A percentile compares a stretch with the other conserved stretches of the same genome.
phyloP scores from a whole-genome alignment of 2,888 invertebrate species.

The Doris montereyensis region DNA sequence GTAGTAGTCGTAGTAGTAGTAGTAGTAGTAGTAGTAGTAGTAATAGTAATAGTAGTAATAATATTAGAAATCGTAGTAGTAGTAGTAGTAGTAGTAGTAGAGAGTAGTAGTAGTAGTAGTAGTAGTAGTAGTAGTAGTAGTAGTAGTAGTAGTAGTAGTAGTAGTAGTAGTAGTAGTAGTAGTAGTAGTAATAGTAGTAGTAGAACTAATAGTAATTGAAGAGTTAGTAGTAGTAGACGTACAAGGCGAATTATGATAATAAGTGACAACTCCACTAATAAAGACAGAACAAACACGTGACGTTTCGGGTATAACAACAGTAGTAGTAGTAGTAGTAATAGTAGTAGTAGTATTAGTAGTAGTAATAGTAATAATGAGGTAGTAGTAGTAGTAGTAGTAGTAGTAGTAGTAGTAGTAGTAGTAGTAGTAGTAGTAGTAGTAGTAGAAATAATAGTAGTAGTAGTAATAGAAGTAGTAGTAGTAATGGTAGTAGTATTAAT shows the following conservation, averaged over 20 bases:
- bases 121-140: constrained; percentile 40
- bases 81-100: constrained; percentile 29
- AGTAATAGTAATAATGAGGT: constrained; percentile 43
- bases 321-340: constrained; percentile 31
- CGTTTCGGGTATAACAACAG: constrained; percentile 2
- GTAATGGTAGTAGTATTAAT: constrained; percentile 39
- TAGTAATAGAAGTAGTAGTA: constrained; percentile 44
- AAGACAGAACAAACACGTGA: no score
- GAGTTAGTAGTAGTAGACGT: background rate
- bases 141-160: constrained; percentile 35
- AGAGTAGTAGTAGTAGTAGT: constrained; percentile 38
- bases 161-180: constrained; percentile 34
- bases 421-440: constrained; percentile 39
- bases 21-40: constrained; percentile 75
- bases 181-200: constrained; percentile 14
- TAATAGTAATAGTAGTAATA: constrained; percentile 11
- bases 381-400: constrained; percentile 37
- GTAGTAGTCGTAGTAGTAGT: no score
- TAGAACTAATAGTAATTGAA: background rate
- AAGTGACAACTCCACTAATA: no score
- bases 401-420: constrained; percentile 39
- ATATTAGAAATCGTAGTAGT: constrained; percentile 31
- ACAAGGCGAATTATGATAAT: background rate
- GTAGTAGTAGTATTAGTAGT: constrained; percentile 45
- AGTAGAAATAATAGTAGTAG: constrained; percentile 34